Evolutionary conservation across 2,113 vertebrate species (phyloP), one percentile per base, ranked within the genome.

Genomic region (Xerus inauris): DNA sequence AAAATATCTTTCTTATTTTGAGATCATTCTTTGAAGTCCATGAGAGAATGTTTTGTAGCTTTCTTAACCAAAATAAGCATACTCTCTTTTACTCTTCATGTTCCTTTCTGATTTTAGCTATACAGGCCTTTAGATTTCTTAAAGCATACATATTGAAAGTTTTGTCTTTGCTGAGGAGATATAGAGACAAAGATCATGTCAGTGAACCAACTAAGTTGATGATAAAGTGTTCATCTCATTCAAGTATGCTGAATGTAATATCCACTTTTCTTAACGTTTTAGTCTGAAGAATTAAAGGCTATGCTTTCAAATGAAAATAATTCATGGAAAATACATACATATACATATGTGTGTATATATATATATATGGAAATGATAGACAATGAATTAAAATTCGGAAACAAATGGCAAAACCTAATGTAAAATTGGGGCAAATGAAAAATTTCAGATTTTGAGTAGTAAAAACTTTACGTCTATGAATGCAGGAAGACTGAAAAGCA

Each of bases 211-310:
- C 10, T 47, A 84, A 89, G 17, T n/a, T 83, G 20, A 79, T 85
- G 54, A 90, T 75, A 95, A 94, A 88, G 77, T 82, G 19, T 32
- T 91, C 30, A 84, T 67, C 40, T 92, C 54, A 54, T 69, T 42
- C 20, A 89, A 75, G 69, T 32, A 32, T 65, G 22, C 40, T 76
- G 32, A 79, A 32, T 64, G 73, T 35, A 91, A 49, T 28, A 0
- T 13, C 24, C 20, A 45, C 19, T 54, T 19, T 73, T 64, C 28
- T 40, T 3, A 89, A 49, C 42, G 0, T 79, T 82, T 73, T 83
- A n/a, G 45, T 10, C 13, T 87, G 24, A 87, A 76, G 20, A 86
- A 89, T 71, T 77, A 19, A 92, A 26, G 87, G 35, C 1, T 76
- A 82, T 40, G 57, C 6, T 57, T 89, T 16, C 3, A 87, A 38